Evolutionary conservation across 2,797 vertebrate species (phyloP).

Genomic region (Channallabes apus): DNA sequence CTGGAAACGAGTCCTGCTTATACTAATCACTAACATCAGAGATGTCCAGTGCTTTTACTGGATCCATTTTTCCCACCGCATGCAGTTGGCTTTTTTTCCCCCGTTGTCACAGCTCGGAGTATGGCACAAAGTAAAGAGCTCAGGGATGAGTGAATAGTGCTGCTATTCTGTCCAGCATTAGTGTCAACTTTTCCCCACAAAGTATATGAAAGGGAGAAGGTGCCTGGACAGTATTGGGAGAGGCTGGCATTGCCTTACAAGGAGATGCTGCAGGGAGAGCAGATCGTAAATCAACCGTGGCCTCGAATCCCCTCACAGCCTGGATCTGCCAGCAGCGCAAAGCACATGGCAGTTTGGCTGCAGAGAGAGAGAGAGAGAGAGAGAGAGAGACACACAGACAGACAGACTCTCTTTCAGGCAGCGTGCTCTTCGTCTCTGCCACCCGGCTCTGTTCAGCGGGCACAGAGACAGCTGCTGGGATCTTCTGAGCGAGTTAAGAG

Average conservation of each 20-base stretch:
- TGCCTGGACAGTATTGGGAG: conserved; percentile 32
- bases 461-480: conserved; percentile 58
- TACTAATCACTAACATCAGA: conserved; percentile 7
- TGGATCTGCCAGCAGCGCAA: conserved; percentile 52
- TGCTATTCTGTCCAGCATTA: not conserved
- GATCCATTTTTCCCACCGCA: not conserved
- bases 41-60: conserved; percentile 4
- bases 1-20: not conserved
- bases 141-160: conserved; percentile 5
- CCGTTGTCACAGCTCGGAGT: not conserved
- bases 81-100: conserved; percentile 26
- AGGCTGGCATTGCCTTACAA: conserved; percentile 69
- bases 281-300: conserved; percentile 67
- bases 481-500: conserved; percentile 61
- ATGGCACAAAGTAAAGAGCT: conserved; percentile 2
- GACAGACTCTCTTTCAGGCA: conserved; percentile 54
- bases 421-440: conserved; percentile 22
- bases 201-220: conserved; percentile 4
- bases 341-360: conserved; percentile 45
- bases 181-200: conserved; percentile 29
- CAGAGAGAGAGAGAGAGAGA: conserved; percentile 37
- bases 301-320: conserved; percentile 58
- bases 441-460: conserved; percentile 39
- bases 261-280: conserved; percentile 59
- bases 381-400: conserved; percentile 18